These are phyloP conservation scores for Chloropsis cyanopogon DNA, from an alignment of 2,113 vertebrate species.

Conservation along the genomic window DNA sequence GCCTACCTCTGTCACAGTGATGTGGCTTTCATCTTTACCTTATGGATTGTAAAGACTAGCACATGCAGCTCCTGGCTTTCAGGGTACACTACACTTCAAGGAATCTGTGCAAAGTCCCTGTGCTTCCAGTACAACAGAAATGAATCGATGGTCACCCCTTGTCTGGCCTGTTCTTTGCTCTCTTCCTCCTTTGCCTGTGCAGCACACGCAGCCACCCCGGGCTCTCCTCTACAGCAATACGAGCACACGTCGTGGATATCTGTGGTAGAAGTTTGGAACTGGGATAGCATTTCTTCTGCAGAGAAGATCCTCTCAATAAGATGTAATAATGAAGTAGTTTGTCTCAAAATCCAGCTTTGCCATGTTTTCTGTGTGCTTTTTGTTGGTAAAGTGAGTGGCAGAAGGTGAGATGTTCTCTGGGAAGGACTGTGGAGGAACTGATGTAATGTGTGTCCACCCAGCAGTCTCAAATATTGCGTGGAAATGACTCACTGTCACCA, in stretches of 20 bases:
- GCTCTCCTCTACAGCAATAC: slow-evolving; percentile 33
- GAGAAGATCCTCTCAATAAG: not conserved
- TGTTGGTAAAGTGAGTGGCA: not conserved
- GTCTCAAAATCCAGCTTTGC: slow-evolving; percentile 32
- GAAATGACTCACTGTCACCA: not conserved
- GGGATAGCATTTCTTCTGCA: not conserved
- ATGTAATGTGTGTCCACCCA: not conserved
- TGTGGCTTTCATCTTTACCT: slow-evolving; percentile 36
- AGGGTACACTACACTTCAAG: not conserved
- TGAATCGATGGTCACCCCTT: not conserved
- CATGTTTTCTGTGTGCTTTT: slow-evolving; percentile 15
- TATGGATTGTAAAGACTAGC: not conserved
- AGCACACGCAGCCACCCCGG: not conserved
- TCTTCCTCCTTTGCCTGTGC: not conserved
- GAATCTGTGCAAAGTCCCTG: not conserved
- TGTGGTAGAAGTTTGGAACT: not conserved
- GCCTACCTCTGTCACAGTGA: slow-evolving; percentile 49
- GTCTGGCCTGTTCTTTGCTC: not conserved
- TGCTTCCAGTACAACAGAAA: slow-evolving; percentile 4
- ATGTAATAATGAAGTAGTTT: slow-evolving; percentile 12
- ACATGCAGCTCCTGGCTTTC: not conserved
- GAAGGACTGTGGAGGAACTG: not conserved
- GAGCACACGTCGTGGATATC: not conserved
- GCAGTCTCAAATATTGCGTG: not conserved
- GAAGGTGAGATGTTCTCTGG: slow-evolving; percentile 4